These are phyloP conservation scores for Cassiopea xamachana DNA, from an alignment of 30 jellyfish, hydroid and myxozoan species.

Conservation along the genomic window DNA sequence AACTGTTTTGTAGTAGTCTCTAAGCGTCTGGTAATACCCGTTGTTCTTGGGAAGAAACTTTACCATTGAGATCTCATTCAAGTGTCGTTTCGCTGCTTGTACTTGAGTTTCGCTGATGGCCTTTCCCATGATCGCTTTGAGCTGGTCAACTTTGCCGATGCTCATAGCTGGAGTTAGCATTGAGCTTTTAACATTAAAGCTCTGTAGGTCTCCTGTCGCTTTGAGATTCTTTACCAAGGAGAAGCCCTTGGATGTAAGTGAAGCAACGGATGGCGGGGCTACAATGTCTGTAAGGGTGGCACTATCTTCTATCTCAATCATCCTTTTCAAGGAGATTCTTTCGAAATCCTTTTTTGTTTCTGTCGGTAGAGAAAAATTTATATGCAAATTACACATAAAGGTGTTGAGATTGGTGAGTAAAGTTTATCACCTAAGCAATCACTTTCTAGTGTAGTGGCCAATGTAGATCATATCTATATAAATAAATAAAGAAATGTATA, in stretches of 20 bases:
- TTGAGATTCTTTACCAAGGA: background rate
- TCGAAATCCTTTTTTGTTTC: constrained; percentile 23
- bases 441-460: too few relatives aligned
- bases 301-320: constrained; percentile 37
- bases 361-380: background rate
- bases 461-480: too few relatives aligned
- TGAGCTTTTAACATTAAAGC: constrained; percentile 10
- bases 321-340: constrained; percentile 38
- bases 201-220: constrained; percentile 10
- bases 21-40: constrained; percentile 61
- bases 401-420: too few relatives aligned
- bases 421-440: too few relatives aligned
- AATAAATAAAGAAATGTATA: too few relatives aligned
- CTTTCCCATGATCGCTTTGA: constrained; percentile 38
- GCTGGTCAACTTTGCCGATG: constrained; percentile 16
- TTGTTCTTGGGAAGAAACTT: constrained; percentile 63
- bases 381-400: background rate
- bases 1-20: constrained; percentile 46
- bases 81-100: constrained; percentile 48
- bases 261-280: background rate
- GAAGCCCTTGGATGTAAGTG: background rate
- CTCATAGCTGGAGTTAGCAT: constrained; percentile 7
- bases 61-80: constrained; percentile 48
- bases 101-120: constrained; percentile 57
- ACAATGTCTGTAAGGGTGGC: constrained; percentile 6